Base-by-base conservation (phyloP, 92 coral and sea anemone species). In the Parazoanthus darwini region DNA sequence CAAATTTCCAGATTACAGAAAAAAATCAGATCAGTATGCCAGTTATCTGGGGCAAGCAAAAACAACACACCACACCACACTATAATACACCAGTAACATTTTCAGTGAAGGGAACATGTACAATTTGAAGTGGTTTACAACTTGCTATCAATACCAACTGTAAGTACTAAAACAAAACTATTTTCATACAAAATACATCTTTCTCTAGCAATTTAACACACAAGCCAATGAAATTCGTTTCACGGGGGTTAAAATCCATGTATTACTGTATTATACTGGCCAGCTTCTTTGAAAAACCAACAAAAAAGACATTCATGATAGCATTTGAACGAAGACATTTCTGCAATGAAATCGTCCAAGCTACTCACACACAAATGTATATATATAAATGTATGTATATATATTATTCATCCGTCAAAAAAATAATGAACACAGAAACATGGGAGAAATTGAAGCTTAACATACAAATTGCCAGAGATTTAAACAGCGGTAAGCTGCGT, bases 131-230 rank as follows among this genome's bases (percentile, higher is more conserved):
- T 20, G 26, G 9, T 39, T 2, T 4, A 38, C 23, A 76, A 39
- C 13, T 74, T 74, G 80, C 13, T 76, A 76, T 20, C 15, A 39
- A 42, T 76, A 39, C 80, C 33, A 38, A 42, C 46, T 37, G 8
- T 74, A 42, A 82, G 8, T 9, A 42, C 1, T 50, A 71, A 68
- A 46, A 84, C 26, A 84, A 25, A 71, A 25, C 39, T 1, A 42
- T n/a, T 26, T 70, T 50, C 26, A 42, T 82, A 16, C 46, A 68
- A 22, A 66, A 36, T 54, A 84, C 79, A 71, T 46, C 79, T 84
- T 84, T 84, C 79, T 84, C 79, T 72, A 84, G 68, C 56, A 84
- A 84, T 81, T 81, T 38, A 38, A 81, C 74, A 37, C 33, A 59
- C 39, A 81, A 65, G 18, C 68, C 35, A 72, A 73, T 70, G 44